Evolutionary conservation across 2,797 vertebrate species (phyloP).

Genomic region (Eulemur coronatus): DNA sequence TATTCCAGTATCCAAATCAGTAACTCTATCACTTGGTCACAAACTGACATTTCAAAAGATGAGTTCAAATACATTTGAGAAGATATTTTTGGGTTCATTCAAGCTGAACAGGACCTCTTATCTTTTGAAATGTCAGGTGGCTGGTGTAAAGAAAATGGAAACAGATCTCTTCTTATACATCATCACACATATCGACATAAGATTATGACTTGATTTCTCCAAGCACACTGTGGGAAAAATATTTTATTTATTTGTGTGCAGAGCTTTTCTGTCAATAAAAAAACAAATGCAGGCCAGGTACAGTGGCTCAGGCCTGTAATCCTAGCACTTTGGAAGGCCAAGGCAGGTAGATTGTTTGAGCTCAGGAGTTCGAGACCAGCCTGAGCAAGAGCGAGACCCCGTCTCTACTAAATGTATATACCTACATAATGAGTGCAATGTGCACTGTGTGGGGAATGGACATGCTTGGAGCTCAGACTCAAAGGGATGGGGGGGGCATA

Average conservation of each 20-base stretch:
- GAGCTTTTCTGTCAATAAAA: background rate
- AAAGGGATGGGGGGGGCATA: no score
- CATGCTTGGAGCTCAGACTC: no score
- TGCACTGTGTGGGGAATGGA: no score
- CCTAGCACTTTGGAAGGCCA: no score
- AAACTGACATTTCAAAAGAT: slow-evolving; percentile 83
- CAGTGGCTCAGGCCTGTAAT: no score
- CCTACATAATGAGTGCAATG: no score
- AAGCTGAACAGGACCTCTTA: slow-evolving; percentile 83
- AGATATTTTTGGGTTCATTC: slow-evolving; percentile 83
- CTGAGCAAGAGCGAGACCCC: no score
- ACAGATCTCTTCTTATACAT: slow-evolving; percentile 59
- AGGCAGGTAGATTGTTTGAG: no score
- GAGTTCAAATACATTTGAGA: slow-evolving; percentile 82
- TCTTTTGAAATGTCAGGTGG: slow-evolving; percentile 84
- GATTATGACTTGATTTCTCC: slow-evolving; percentile 39
- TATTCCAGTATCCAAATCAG: slow-evolving; percentile 1
- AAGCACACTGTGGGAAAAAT: background rate
- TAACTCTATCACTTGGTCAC: slow-evolving; percentile 49
- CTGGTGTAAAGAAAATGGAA: slow-evolving; percentile 79
- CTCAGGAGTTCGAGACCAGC: no score
- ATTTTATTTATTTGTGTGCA: background rate
- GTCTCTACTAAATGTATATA: no score
- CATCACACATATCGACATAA: background rate
- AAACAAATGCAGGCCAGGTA: no score